Percentiles rank a stretch among this genome's conserved stretches.
Evolutionary conservation across 1,140 invertebrate genomes (phyloP).

Genomic region (Chironomus striatipennis): DNA sequence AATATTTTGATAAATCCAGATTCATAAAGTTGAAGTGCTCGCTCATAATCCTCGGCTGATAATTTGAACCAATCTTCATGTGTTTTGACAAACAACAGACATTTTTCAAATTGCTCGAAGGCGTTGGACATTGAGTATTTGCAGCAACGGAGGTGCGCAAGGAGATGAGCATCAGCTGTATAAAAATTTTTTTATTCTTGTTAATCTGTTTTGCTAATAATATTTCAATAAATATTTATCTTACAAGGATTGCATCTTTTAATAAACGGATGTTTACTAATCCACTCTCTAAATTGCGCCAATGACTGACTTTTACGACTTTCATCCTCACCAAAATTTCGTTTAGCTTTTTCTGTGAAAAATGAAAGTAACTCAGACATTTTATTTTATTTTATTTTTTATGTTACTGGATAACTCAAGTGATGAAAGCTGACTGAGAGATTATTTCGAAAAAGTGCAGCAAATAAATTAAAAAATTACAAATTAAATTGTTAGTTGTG

Average conservation of each 20-base stretch:
- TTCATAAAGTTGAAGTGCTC: neutral
- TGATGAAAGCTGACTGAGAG: no score
- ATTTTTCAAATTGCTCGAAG: neutral
- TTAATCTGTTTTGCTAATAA: no score
- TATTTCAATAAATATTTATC: no score
- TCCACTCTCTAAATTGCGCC: constrained; percentile 1
- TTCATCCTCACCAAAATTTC: neutral
- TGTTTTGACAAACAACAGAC: neutral
- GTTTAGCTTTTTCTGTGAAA: neutral
- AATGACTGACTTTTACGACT: neutral
- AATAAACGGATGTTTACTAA: constrained; percentile 5
- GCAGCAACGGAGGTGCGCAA: neutral
- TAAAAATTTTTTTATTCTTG: no score
- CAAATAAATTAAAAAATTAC: no score
- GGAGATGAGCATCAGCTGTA: neutral
- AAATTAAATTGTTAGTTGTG: no score
- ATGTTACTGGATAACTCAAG: no score
- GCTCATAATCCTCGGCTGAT: neutral
- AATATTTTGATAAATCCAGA: neutral
- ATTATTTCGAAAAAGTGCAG: no score
- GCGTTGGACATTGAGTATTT: neutral
- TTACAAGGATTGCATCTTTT: neutral
- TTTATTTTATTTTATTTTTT: no score
- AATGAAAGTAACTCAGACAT: no score
- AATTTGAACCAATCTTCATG: constrained; percentile 1